Evolutionary conservation across 2,797 vertebrate genomes (phyloP), one percentile per base, ranked within the genome.

Genomic region (Notamacropus eugenii): DNA sequence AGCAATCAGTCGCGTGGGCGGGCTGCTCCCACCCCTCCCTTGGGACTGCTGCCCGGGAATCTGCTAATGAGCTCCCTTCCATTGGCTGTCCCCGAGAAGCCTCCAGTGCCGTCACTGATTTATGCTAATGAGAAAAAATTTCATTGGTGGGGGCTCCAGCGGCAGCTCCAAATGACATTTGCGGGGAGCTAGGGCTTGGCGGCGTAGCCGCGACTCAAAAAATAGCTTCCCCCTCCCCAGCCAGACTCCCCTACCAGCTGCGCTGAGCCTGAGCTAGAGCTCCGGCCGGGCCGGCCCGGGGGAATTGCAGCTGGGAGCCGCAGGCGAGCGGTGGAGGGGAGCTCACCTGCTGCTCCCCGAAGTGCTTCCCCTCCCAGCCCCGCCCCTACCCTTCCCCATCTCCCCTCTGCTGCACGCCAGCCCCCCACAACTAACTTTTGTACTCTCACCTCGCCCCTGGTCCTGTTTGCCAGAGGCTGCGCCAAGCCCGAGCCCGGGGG

Each of bases 341-440:
- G 34, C 93, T 46, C 10, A 19, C 90, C 93, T 5, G 93, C 92
- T 24, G 22, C 16, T 59, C 2, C 4, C 93, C 57, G 91, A 55
- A 52, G 97, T 52, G 95, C 67, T 90, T 91, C 58, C 3, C 92
- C 0, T 27, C 87, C 14, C 16, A 1, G 94, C 34, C 94, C 40
- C 95, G 5, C 96, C 13, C 52, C 94, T 93, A 28, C 92, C 93
- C 34, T 55, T n/a, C 34, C 54, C 90, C 8, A 67, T 90, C 90
- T 90, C 90, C 91, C 59, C 46, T 96, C 94, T 90, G 3, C 94
- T 67, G 19, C 59, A 59, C 46, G 55, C 54, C 10, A 52, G 50
- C 46, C 59, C 58, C 29, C 1, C 57, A 52, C 52, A 98, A 98
- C 97, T 98, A 97, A 98, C 98, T 98, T 98, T 97, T 96, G 96